These are phyloP conservation scores for Bostrychus sinensis DNA, from an alignment of 2,113 vertebrate genomes.

Conservation along the genomic window DNA sequence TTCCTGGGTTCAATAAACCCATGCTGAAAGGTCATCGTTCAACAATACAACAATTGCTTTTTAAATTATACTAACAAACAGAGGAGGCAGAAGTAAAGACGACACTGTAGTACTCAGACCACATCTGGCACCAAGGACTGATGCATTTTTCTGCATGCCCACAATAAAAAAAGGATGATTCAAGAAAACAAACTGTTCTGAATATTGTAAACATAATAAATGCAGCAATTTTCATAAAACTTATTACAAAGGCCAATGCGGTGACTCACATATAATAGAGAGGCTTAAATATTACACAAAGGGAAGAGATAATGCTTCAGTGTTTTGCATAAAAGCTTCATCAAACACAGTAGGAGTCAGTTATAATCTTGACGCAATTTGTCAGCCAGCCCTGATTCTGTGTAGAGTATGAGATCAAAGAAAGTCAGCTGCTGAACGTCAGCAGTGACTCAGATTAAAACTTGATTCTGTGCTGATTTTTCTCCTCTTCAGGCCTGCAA, in stretches of 20 bases:
- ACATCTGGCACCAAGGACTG: background rate
- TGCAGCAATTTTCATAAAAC: background rate
- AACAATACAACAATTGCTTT: too few relatives aligned
- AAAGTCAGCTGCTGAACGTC: slow-evolving; percentile 32
- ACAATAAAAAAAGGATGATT: slow-evolving; percentile 8
- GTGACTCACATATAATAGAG: slow-evolving; percentile 25
- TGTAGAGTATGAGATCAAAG: slow-evolving; percentile 42
- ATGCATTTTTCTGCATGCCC: background rate
- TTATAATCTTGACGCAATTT: slow-evolving; percentile 33
- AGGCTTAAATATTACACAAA: slow-evolving; percentile 20
- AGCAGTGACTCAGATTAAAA: slow-evolving; percentile 52
- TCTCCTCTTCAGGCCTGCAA: slow-evolving; percentile 24
- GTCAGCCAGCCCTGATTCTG: slow-evolving; percentile 30
- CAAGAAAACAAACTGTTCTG: background rate
- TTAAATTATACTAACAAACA: too few relatives aligned
- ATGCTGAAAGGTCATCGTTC: too few relatives aligned
- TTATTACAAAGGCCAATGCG: background rate
- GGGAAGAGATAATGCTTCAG: slow-evolving; percentile 1
- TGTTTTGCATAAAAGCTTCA: slow-evolving; percentile 14
- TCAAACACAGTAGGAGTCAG: slow-evolving; percentile 12
- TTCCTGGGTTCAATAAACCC: too few relatives aligned
- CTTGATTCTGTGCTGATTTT: slow-evolving; percentile 17
- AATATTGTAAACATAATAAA: background rate
- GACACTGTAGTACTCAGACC: too few relatives aligned
- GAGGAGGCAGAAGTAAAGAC: too few relatives aligned